Evolutionary conservation across 2,888 invertebrate genomes (phyloP), one percentile per base, ranked within the genome.

Genomic region (Ctena decussata): DNA sequence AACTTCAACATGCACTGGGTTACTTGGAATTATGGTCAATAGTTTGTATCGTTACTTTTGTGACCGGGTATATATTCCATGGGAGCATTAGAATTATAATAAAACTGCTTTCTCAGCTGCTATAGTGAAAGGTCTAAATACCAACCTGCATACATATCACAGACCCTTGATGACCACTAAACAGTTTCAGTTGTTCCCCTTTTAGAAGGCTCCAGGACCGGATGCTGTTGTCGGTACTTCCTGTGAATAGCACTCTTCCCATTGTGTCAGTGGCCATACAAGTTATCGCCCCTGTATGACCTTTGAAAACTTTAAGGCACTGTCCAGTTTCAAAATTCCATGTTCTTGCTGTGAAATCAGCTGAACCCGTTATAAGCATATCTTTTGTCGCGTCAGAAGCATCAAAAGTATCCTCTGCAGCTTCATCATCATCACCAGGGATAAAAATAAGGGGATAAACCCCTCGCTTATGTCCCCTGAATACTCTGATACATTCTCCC

Each of bases 371-470:
- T 32, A 96, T 92, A 15, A 96, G 92, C 44, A 96, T 84, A 87
- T 96, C 96, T 77, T 94, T 94, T 74, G 92, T 92, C 5, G 92
- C 91, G 72, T 95, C 95, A 70, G 91, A 86, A 70, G 94, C 94
- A 27, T 92, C 86, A n/a, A 86, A 82, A n/a, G 89, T 89, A 12
- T 91, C 92, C 0, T 90, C 89, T 12, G 82, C 75, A 24, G 73
- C 89, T 15, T 94, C 94, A 0, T 95, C 95, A 32, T 95, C 95
- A 44, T 95, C 95, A 2, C 94, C 94, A 0, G 96, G 96, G 49
- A 96, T 96, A 91, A 96, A 96, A 65, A 96, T 95, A 72, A 96
- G 91, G 0, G 96, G 96, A 87, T 96, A 96, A 2, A 96, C 96
- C 0, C 96, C 96, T 77, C 96, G 95, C 74, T 94, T 94, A 92